These are phyloP conservation scores for Portunus trituberculatus DNA, from an alignment of 1,140 invertebrate species.

Conservation along the genomic window DNA sequence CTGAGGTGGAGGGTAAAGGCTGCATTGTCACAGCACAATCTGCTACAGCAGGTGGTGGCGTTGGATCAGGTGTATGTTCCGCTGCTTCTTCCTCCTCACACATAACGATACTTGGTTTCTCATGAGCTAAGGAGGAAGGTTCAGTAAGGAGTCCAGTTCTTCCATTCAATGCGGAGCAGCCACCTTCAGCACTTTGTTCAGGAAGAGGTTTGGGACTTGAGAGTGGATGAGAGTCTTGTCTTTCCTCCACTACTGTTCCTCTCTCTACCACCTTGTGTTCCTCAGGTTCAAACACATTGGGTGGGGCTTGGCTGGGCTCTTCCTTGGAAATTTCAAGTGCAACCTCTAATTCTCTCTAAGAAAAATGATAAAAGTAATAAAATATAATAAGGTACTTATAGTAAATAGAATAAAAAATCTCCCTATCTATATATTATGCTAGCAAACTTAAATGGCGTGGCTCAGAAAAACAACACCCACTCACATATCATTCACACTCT, in stretches of 20 bases:
- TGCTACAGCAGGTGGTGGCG: neutral
- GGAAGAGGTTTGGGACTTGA: neutral
- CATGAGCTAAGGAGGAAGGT: neutral
- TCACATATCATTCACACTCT: neutral
- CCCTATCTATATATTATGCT: neutral
- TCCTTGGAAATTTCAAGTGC: constrained; percentile 42
- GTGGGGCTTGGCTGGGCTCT: neutral
- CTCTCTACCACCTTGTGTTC: neutral
- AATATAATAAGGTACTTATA: neutral
- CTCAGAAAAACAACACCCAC: neutral
- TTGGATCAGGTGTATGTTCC: neutral
- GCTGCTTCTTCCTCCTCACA: neutral
- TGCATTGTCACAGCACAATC: neutral
- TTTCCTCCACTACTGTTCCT: neutral
- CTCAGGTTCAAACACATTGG: neutral
- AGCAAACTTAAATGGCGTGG: neutral
- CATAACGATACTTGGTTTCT: neutral
- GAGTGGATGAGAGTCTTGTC: neutral
- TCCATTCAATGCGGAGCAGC: neutral
- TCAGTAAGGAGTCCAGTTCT: neutral
- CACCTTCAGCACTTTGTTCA: neutral
- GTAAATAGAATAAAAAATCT: neutral
- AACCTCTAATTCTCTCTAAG: constrained; percentile 53
- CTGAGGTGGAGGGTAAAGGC: constrained; percentile 40
- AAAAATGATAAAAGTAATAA: neutral